These are phyloP conservation scores for Cebidichthys violaceus DNA, from an alignment of 2,113 vertebrate species.

Conservation along the genomic window DNA sequence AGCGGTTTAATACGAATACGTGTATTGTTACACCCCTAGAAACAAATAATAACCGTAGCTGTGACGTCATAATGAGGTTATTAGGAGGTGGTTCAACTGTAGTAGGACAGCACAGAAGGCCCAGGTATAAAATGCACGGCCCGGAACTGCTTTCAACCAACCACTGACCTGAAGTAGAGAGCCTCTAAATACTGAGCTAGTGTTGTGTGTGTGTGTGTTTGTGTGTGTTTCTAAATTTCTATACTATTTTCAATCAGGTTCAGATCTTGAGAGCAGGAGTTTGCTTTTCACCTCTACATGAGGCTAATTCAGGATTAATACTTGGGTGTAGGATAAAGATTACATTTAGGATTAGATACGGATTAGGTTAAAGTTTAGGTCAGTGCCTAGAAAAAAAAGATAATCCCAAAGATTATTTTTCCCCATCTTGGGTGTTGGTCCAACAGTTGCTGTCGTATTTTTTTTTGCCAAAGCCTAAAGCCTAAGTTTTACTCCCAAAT, in stretches of 20 bases:
- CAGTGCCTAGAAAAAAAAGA: neutral
- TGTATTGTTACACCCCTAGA: no score
- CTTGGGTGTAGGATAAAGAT: neutral
- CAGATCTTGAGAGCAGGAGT: constrained; percentile 3
- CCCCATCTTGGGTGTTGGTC: neutral
- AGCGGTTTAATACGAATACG: no score
- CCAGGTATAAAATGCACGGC: no score
- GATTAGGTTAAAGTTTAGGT: neutral
- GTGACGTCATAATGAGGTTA: no score
- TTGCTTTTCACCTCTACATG: neutral
- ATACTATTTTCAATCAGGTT: neutral
- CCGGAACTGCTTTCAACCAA: no score
- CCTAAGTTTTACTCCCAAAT: no score
- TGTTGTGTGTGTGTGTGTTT: neutral
- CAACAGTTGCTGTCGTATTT: neutral
- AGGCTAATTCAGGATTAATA: neutral
- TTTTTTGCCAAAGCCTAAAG: no score
- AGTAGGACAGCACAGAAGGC: no score
- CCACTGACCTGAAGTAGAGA: neutral
- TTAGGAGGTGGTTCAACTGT: no score
- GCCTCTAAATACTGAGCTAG: neutral
- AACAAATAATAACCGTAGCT: no score
- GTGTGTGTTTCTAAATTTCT: neutral
- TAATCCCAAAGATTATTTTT: neutral
- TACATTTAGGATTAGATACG: neutral